Evolutionary conservation across 2,797 vertebrate species (phyloP), one percentile per base, ranked within the genome.

Genomic region (Poecilia picta): DNA sequence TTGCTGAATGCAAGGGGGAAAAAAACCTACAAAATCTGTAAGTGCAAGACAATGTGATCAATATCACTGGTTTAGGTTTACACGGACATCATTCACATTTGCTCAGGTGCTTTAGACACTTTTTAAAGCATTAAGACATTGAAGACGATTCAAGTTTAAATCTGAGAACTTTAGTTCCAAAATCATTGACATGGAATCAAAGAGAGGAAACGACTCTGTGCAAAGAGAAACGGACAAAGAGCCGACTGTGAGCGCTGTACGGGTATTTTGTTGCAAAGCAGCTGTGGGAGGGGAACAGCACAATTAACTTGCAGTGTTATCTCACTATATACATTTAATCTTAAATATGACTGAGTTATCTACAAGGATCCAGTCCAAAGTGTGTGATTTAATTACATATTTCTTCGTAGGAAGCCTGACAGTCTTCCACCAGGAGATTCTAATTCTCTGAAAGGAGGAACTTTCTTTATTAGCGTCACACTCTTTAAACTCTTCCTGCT

Each of bases 391-490:
- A 85, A 89, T 91, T 90, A 83, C 5, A n/a, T 83, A 74, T 77
- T 74, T 46, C 31, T n/a, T 2, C 15, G 13, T 23, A 33, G 53
- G 78, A 85, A 83, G 51, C 66, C 59, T 82, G 89, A 88, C 73
- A 86, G 83, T 86, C 80, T 79, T 59, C 80, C 49, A n/a, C 33
- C 55, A 62, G 80, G 71, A 81, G 66, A 78, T 84, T 85, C 74
- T 2, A 10, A 51, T 36, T 57, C 77, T 78, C 53, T 46, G 28
- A 70, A 86, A 85, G 74, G 70, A 81, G 86, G 77, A 83, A 77
- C 83, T 80, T 85, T 89, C 84, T 89, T 89, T 90, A 91, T 92
- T 91, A 89, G 89, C 36, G 51, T 79, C 81, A 77, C 75, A 77
- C 75, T 85, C 87, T 89, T 87, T 82, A 90, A 90, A 94, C 83